Evolutionary conservation across 2,113 vertebrate species (phyloP).

Genomic region (Zapornia atra): DNA sequence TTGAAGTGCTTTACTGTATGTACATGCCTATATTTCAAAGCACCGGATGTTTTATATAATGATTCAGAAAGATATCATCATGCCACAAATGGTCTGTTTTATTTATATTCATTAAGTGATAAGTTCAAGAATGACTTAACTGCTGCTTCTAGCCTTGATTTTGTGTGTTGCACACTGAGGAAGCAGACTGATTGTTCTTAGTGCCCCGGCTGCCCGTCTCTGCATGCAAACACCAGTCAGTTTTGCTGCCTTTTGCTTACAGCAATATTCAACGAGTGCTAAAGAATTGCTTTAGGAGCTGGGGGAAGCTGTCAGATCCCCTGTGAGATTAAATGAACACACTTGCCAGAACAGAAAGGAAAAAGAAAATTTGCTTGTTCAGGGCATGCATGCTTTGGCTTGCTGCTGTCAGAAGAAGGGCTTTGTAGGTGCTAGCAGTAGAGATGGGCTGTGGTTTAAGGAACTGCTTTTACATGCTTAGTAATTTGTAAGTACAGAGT

Average conservation of each 20-base stretch:
- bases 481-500: background rate
- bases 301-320: constrained; percentile 77
- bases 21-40: constrained; percentile 30
- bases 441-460: background rate
- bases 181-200: background rate
- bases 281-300: constrained; percentile 76
- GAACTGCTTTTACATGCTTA: background rate
- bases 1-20: background rate
- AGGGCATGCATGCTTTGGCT: constrained; percentile 53
- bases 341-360: constrained; percentile 68
- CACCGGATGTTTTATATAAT: constrained; percentile 6
- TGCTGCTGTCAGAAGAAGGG: constrained; percentile 53
- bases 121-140: constrained; percentile 7
- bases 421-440: background rate
- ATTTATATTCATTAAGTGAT: constrained; percentile 42
- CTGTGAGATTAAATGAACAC: constrained; percentile 73
- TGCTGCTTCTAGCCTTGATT: constrained; percentile 19
- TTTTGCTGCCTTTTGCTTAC: constrained; percentile 60
- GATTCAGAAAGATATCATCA: background rate
- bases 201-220: background rate
- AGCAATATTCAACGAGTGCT: constrained; percentile 72
- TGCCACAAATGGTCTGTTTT: background rate
- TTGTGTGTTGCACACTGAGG: background rate
- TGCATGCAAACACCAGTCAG: constrained; percentile 51
- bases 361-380: constrained; percentile 64